Evolutionary conservation across 2,888 invertebrate genomes (phyloP).

Genomic region (Galeruca laticollis): DNA sequence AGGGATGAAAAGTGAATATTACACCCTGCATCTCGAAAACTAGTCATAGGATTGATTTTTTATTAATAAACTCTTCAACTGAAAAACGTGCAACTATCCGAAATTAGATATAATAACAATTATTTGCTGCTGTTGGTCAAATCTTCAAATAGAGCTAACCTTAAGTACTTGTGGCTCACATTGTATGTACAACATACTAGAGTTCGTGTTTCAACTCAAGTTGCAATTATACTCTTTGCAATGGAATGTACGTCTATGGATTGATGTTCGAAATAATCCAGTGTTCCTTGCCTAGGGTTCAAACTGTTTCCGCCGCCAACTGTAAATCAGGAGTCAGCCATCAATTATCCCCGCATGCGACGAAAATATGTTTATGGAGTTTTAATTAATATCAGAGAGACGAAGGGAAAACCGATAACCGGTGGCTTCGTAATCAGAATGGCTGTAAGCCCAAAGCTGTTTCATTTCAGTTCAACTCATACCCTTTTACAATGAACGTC

Average conservation of each 20-base stretch:
- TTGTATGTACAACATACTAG: too few species aligned
- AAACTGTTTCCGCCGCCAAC: constrained; percentile 35
- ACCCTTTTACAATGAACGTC: constrained; percentile 3
- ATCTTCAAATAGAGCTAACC: too few species aligned
- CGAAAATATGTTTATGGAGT: constrained; percentile 51
- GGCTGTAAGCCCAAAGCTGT: neutral
- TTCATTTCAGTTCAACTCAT: constrained; percentile 1
- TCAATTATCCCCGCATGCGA: constrained; percentile 52
- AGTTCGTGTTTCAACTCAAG: too few species aligned
- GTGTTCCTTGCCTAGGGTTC: constrained; percentile 39
- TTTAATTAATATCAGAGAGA: constrained; percentile 40
- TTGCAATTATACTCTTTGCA: neutral
- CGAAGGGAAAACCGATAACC: constrained; percentile 45
- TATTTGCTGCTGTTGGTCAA: too few species aligned
- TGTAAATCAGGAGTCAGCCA: constrained; percentile 48
- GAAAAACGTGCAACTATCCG: too few species aligned
- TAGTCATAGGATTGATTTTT: too few species aligned
- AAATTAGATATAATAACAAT: too few species aligned
- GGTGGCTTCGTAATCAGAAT: constrained; percentile 18
- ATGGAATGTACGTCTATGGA: constrained; percentile 18
- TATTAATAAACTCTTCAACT: too few species aligned
- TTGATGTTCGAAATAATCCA: constrained; percentile 40
- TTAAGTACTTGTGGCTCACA: too few species aligned
- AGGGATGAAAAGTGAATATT: too few species aligned
- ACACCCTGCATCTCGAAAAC: too few species aligned